Percentiles rank a stretch among this genome's conserved stretches.
Conservation (phyloP, 1,140 invertebrate species). For the Manduca sexta region DNA sequence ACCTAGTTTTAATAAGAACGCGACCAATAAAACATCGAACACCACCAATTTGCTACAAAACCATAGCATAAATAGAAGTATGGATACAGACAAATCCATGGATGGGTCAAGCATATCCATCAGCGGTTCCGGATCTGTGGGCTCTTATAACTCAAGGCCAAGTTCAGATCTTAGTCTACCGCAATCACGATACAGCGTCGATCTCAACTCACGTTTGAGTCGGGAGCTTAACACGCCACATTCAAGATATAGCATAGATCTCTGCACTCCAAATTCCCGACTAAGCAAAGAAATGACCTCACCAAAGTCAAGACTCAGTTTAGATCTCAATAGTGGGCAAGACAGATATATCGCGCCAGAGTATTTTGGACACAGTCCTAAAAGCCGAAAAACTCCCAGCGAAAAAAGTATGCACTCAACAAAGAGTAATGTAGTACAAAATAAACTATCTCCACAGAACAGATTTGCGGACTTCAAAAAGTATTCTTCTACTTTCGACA, state of each 20-base stretch:
- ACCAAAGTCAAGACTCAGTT: conserved; percentile 74
- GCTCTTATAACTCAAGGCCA: conserved; percentile 74
- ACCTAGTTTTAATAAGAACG: conserved; percentile 63
- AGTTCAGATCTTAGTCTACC: conserved; percentile 76
- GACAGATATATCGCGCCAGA: conserved; percentile 72
- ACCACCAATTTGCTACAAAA: conserved; percentile 57
- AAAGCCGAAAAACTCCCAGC: conserved; percentile 64
- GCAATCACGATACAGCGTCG: conserved; percentile 73
- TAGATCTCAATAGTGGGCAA: conserved; percentile 74
- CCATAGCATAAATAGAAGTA: conserved; percentile 59
- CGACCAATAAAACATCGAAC: conserved; percentile 60
- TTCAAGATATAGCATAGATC: conserved; percentile 76
- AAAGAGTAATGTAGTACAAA: conserved; percentile 56
- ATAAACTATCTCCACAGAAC: conserved; percentile 70
- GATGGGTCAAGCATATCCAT: conserved; percentile 69
- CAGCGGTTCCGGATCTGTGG: conserved; percentile 71
- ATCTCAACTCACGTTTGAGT: conserved; percentile 73
- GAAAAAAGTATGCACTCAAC: conserved; percentile 44
- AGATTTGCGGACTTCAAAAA: conserved; percentile 77
- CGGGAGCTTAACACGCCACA: conserved; percentile 75
- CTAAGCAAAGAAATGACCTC: conserved; percentile 74
- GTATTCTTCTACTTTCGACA: conserved; percentile 85
- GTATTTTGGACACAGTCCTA: conserved; percentile 69
- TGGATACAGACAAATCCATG: conserved; percentile 64
- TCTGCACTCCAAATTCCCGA: conserved; percentile 73